Conservation (phyloP, 1,140 invertebrate genomes). For the Drosophila nasuta region DNA sequence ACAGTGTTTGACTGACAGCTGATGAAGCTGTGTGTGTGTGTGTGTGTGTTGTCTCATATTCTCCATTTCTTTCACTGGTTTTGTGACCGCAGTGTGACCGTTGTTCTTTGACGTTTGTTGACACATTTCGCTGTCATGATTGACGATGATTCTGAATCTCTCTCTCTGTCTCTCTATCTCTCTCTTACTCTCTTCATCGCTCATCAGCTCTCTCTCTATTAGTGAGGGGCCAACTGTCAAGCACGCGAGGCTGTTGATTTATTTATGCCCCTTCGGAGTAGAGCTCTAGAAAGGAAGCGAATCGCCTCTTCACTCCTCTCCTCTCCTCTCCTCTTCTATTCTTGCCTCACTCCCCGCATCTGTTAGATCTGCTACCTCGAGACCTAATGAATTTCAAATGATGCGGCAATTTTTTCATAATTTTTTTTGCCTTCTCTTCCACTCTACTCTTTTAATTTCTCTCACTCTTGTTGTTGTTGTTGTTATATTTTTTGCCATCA, state of each 20-base stretch:
- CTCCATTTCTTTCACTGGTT: background rate
- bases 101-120: slow-evolving; percentile 70
- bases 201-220: slow-evolving; percentile 44
- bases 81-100: slow-evolving; percentile 59
- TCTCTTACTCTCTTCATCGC: slow-evolving; percentile 7
- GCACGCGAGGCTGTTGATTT: slow-evolving; percentile 77
- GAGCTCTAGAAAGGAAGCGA: slow-evolving; percentile 60
- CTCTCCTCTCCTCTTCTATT: background rate
- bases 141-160: slow-evolving; percentile 60
- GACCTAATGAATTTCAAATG: slow-evolving; percentile 80
- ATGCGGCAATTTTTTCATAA: slow-evolving; percentile 67
- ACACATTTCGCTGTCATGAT: slow-evolving; percentile 81
- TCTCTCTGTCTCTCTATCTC: background rate
- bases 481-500: slow-evolving; percentile 55
- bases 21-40: slow-evolving; percentile 55
- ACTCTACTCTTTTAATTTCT: background rate
- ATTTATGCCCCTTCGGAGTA: slow-evolving; percentile 63
- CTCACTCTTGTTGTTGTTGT: slow-evolving; percentile 3
- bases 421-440: slow-evolving; percentile 16
- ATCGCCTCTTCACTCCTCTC: slow-evolving; percentile 35
- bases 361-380: slow-evolving; percentile 12
- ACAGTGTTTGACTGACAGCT: slow-evolving; percentile 55
- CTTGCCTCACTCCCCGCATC: slow-evolving; percentile 14
- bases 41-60: background rate
- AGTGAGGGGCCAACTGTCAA: slow-evolving; percentile 59